Base-by-base conservation (phyloP, 2,888 invertebrate genomes). In the Carpatolechia fugitivella region DNA sequence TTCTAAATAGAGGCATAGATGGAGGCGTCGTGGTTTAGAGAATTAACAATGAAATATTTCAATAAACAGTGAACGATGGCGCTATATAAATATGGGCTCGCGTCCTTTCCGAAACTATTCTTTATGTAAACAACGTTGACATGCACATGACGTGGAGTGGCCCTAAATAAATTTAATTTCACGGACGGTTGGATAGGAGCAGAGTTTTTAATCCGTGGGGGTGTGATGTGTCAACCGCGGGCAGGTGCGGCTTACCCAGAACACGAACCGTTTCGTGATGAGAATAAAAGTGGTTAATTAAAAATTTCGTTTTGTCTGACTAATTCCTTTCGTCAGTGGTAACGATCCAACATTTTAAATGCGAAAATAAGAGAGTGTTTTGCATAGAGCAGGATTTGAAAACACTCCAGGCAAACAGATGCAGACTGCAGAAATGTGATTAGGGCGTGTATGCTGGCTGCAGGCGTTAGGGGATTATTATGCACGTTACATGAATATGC, bases 11-110 rank as follows among this genome's bases (percentile, higher is more conserved):
- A 72, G 78, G 74, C 74, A 77, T 80, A 72, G 78, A 78, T 72
- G 71, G 70, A 72, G 78, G 74, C 74, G 78, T 81, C 78, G 78
- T n/a, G n/a, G n/a, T 78, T 82, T 71, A 66, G 74, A 77, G 82
- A 85, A 85, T 87, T 87, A 85, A 90, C 85, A 86, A 87, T 85
- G 84, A 86, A 85, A 85, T 87, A 88, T 85, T 85, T 89, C 82
- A 88, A 88, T 89, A 86, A 87, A 81, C 80, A 80, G 72, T 66
- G 60, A 74, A 65, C 76, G 80, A 72, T 75, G 78, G 74, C 73
- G 78, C 77, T 83, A 77, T 78, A 82, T 85, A 90, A 89, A 89
- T 85, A 89, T 74, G 78, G 78, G 78, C 79, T 68, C 69, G 71
- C 74, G 80, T 81, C 76, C 80, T 84, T 81, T 79, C 74, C 78